Percentiles rank a stretch among this genome's conserved stretches.
Conservation (phyloP, 2,888 invertebrate genomes). For the Sinodicranocentrus sp. region DNA sequence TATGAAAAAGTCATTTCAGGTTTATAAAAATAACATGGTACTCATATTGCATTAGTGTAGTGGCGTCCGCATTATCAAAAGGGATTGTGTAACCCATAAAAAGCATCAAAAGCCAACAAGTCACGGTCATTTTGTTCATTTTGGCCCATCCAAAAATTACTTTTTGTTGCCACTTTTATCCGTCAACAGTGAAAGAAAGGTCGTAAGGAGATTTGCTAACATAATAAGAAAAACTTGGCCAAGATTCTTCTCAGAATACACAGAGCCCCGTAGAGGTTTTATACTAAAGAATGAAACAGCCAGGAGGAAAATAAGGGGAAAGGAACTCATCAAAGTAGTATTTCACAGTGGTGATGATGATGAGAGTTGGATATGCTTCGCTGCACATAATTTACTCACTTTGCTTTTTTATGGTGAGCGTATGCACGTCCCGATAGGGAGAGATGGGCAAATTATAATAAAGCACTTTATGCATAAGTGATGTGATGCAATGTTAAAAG, state of each 20-base stretch:
- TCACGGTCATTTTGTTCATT: not conserved
- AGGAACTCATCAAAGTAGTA: slow-evolving; percentile 24
- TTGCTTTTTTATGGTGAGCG: not conserved
- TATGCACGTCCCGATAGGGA: not conserved
- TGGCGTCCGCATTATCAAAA: no score
- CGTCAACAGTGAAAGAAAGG: not conserved
- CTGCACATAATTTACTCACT: slow-evolving; percentile 40
- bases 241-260: not conserved
- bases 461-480: slow-evolving; percentile 4
- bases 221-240: not conserved
- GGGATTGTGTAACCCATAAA: no score
- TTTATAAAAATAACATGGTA: no score
- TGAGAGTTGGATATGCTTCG: slow-evolving; percentile 41
- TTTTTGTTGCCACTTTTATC: not conserved
- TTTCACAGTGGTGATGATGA: slow-evolving; percentile 37
- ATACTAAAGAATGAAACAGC: slow-evolving; percentile 14
- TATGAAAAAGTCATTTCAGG: no score
- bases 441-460: not conserved
- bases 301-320: slow-evolving; percentile 14
- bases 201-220: slow-evolving; percentile 26
- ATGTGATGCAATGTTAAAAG: not conserved
- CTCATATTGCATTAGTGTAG: no score
- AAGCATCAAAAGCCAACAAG: not conserved
- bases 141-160: not conserved
- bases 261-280: not conserved